A percentile compares a stretch with the other conserved stretches of the same genome.
Evolutionary conservation across 2,888 invertebrate genomes (phyloP).

Genomic region (Laspeyria flexula): DNA sequence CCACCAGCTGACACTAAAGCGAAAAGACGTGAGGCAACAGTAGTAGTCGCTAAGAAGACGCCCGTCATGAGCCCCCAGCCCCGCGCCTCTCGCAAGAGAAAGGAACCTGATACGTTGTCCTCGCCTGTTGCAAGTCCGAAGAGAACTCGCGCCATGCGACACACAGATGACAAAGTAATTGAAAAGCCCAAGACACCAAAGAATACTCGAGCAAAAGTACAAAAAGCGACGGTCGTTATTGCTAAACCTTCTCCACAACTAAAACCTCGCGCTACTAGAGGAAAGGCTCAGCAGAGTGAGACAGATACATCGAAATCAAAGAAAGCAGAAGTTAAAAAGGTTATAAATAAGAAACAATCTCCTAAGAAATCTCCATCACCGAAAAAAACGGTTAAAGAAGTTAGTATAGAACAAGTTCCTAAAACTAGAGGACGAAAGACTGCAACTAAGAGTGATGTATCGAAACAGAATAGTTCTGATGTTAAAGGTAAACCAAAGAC

Average conservation of each 20-base stretch:
- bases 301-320: constrained; percentile 19
- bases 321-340: background rate
- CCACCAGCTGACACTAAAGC: constrained; percentile 12
- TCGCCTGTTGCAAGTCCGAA: constrained; percentile 27
- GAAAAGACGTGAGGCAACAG: constrained; percentile 50
- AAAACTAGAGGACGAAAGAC: constrained; percentile 35
- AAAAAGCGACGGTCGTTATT: constrained; percentile 46
- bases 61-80: constrained; percentile 53
- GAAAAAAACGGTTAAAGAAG: constrained; percentile 14
- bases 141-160: constrained; percentile 40
- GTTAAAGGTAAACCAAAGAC: constrained; percentile 15
- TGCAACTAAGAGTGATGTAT: background rate
- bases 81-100: constrained; percentile 24
- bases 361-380: constrained; percentile 41
- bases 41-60: constrained; percentile 60
- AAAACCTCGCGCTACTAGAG: constrained; percentile 46
- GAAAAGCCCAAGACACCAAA: constrained; percentile 50
- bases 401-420: constrained; percentile 9
- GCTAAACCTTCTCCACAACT: constrained; percentile 56
- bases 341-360: constrained; percentile 34
- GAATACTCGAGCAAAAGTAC: constrained; percentile 49
- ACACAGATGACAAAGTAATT: constrained; percentile 18
- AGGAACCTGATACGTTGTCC: constrained; percentile 15
- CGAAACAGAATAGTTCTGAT: constrained; percentile 2
- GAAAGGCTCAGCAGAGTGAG: background rate